Conservation (phyloP, 2,113 vertebrate species). For the Crotophaga sulcirostris region DNA sequence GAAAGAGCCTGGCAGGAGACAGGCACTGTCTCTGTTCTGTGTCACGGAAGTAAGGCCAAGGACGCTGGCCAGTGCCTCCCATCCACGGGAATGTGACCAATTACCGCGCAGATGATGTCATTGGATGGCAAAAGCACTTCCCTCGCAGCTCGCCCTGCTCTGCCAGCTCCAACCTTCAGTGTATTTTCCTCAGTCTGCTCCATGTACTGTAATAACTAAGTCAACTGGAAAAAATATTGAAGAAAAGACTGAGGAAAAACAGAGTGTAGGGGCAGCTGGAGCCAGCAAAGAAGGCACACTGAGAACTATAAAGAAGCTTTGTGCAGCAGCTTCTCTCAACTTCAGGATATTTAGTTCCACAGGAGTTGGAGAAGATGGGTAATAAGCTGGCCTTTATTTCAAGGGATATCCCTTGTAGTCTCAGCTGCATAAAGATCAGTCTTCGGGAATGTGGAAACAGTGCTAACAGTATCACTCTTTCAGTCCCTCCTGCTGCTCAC, state of each 20-base stretch:
- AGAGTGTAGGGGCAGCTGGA: conserved; percentile 67
- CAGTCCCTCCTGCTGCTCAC: conserved; percentile 29
- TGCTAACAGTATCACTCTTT: conserved; percentile 33
- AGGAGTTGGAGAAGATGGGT: conserved; percentile 65
- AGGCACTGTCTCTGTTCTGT: conserved; percentile 51
- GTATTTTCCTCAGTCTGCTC: conserved; percentile 55
- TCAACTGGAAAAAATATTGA: conserved; percentile 73
- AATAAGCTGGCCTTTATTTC: conserved; percentile 69
- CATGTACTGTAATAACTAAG: conserved; percentile 70
- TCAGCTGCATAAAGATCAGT: conserved; percentile 68
- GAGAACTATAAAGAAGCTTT: conserved; percentile 73
- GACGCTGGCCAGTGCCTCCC: conserved; percentile 39
- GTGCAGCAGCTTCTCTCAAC: conserved; percentile 55
- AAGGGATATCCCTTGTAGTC: conserved; percentile 62
- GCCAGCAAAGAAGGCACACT: conserved; percentile 67
- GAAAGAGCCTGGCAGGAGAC: conserved; percentile 60
- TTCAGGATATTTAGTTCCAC: conserved; percentile 66
- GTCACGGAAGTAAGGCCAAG: conserved; percentile 51
- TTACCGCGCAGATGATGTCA: conserved; percentile 38
- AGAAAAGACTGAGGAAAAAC: conserved; percentile 71
- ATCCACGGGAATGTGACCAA: conserved; percentile 17
- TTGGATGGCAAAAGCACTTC: conserved; percentile 52
- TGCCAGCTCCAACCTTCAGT: conserved; percentile 50
- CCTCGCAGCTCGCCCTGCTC: not conserved
- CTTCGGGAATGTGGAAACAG: conserved; percentile 37